Evolutionary conservation across 2,888 invertebrate species (phyloP), one percentile per base, ranked within the genome.

Genomic region (Drosophila trichaetosa): DNA sequence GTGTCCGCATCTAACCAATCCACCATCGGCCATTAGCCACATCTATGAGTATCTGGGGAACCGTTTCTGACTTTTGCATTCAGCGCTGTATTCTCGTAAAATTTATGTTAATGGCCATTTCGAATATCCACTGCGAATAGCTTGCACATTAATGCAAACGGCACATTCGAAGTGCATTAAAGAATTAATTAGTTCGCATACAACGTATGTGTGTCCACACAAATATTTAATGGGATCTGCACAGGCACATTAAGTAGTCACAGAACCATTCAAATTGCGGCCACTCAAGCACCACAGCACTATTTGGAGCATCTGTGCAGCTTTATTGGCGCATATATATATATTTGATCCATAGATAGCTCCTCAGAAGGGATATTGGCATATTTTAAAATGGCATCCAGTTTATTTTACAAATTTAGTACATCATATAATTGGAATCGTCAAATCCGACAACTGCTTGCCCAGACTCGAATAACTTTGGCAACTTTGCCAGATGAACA

Each of bases 121-220:
- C 53, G 66, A 51, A 68, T 71, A 78, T 86, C 57, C 67, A 68
- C 49, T 59, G 67, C 18, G 56, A 48, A 46, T 42, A 42, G 21
- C 52, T 27, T 48, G 24, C 40, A 59, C 74, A 73, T 81, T 76
- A 83, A 77, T 83, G 80, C 61, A 67, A 80, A 60, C 73, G 63
- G 52, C 64, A 51, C 69, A 77, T 68, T 71, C 67, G 65, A 74
- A 85, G 86, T 85, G 83, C 85, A 85, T 85, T 85, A 85, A 85
- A 86, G 86, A 85, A 89, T 85, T 89, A 85, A 85, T 85, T 85
- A 84, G 85, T 81, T 61, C 29, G 21, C 21, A 13, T 21, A 7
- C 46, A 46, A 7, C 49, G 64, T 58, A 71, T 71, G 63, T 65
- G 27, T 70, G 34, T 71, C 34, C 34, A 49, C 69, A 34, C 53